These are phyloP conservation scores for Brachypalpus laphriformis DNA, from an alignment of 2,888 invertebrate genomes.

Conservation along the genomic window DNA sequence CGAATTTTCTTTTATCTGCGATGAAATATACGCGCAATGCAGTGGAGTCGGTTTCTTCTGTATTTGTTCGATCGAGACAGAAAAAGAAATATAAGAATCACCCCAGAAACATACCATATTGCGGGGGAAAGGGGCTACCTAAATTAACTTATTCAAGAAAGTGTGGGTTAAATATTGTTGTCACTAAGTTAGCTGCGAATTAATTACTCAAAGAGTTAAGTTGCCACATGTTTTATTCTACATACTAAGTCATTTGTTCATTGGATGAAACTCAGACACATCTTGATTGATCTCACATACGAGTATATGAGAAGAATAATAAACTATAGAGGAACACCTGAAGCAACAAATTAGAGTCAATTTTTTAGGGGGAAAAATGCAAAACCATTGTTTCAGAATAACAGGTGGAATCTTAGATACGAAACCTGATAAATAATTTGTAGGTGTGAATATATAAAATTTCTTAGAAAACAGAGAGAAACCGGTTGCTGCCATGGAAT, in stretches of 20 bases:
- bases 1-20: constrained; percentile 1
- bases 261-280: not conserved
- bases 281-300: not conserved
- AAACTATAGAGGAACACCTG: not conserved
- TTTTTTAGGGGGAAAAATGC: not conserved
- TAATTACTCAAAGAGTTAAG: not conserved
- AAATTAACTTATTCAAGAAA: constrained; percentile 1
- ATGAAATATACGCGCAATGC: not conserved
- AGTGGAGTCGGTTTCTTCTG: not conserved
- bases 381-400: not conserved
- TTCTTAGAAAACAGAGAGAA: not conserved
- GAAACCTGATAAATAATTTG: not conserved
- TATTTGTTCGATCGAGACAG: constrained; percentile 3
- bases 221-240: not conserved
- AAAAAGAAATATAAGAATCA: too few species aligned
- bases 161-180: not conserved
- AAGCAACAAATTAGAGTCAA: not conserved
- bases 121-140: not conserved
- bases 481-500: not conserved
- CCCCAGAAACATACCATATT: not conserved
- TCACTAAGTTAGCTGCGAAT: not conserved
- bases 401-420: not conserved
- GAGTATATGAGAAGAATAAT: not conserved
- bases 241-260: not conserved
- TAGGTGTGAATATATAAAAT: not conserved